A percentile compares a stretch with the other conserved stretches of the same genome.
These are phyloP conservation scores for Atta cephalotes DNA, from an alignment of 1,140 invertebrate genomes.

Conservation along the genomic window DNA sequence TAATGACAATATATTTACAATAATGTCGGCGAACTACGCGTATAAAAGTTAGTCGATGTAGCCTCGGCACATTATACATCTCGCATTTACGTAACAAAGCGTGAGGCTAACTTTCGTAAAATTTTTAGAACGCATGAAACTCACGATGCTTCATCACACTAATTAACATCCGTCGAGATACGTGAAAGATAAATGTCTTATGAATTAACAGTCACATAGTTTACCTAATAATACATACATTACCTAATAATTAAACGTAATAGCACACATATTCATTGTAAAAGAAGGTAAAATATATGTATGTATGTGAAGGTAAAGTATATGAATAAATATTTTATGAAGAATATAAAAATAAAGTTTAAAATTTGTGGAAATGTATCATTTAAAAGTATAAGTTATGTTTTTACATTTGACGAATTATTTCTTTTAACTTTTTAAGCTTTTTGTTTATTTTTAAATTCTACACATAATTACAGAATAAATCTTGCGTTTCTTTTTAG, in stretches of 20 bases:
- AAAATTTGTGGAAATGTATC: background rate
- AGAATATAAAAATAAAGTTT: background rate
- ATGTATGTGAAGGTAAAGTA: too few species aligned
- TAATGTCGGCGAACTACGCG: constrained; percentile 29
- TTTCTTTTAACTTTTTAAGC: background rate
- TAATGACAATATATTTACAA: constrained; percentile 50
- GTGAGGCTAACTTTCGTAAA: constrained; percentile 23
- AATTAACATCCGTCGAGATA: constrained; percentile 40
- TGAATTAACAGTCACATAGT: background rate
- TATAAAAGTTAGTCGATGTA: constrained; percentile 45
- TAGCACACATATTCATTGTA: background rate
- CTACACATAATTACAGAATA: constrained; percentile 7
- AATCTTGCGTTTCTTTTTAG: background rate
- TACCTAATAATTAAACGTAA: constrained; percentile 5
- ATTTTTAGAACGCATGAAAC: constrained; percentile 25
- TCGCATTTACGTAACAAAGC: constrained; percentile 45
- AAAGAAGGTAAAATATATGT: background rate
- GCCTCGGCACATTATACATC: background rate
- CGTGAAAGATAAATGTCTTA: background rate
- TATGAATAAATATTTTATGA: background rate
- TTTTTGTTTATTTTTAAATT: constrained; percentile 12
- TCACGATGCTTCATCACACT: constrained; percentile 23
- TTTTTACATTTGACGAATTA: background rate
- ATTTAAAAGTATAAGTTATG: constrained; percentile 24
- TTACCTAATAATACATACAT: background rate